phyloP scores from a whole-genome alignment of 2,797 vertebrate genomes.

The Paratrypauchen microcephalus region DNA sequence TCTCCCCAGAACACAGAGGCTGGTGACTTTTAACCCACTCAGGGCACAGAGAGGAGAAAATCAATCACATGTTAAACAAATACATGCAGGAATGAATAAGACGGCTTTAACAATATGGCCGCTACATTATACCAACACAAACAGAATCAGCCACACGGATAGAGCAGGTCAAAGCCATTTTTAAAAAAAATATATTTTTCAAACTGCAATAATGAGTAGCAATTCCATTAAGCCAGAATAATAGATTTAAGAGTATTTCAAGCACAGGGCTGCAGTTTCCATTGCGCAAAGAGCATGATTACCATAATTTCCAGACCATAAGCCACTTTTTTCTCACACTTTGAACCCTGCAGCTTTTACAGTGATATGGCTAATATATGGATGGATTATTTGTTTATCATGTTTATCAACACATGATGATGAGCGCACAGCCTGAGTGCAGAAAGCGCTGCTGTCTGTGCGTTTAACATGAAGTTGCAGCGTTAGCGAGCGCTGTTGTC shows the following conservation, averaged over 20 bases:
- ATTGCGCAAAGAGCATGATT: neutral
- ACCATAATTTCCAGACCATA: too few species aligned
- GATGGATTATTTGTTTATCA: too few species aligned
- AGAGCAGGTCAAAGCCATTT: constrained; percentile 61
- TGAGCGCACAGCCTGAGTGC: too few species aligned
- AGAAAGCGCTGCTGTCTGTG: too few species aligned
- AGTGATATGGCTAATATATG: too few species aligned
- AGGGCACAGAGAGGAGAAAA: constrained; percentile 46
- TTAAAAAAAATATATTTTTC: neutral
- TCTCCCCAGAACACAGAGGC: constrained; percentile 60
- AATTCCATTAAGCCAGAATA: neutral
- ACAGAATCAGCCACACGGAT: constrained; percentile 40
- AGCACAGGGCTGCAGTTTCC: neutral
- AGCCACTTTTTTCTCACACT: too few species aligned
- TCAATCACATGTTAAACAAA: constrained; percentile 58
- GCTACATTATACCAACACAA: constrained; percentile 36
- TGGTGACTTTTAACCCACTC: constrained; percentile 71
- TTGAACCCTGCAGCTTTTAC: too few species aligned
- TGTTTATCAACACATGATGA: too few species aligned
- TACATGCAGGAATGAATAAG: constrained; percentile 16
- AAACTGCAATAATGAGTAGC: neutral
- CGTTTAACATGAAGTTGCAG: too few species aligned
- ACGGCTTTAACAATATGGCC: constrained; percentile 30
- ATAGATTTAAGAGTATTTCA: neutral
- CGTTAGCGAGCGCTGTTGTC: too few species aligned